Percentiles rank a stretch among this genome's conserved stretches.
phyloP scores from a whole-genome alignment of 2,888 invertebrate genomes.

The Ctena decussata region DNA sequence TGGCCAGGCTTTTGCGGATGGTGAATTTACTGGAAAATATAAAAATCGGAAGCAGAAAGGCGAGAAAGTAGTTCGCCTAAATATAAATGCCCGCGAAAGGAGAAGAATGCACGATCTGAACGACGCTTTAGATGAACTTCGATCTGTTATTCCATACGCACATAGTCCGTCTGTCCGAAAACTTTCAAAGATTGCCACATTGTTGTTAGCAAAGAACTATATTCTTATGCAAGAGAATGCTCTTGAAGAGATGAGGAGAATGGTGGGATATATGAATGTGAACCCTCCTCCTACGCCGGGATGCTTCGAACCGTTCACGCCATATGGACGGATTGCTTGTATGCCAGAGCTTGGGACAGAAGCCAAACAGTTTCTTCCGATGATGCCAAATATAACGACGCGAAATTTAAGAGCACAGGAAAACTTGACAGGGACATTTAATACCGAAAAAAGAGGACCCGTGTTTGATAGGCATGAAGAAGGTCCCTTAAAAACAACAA shows the following conservation, averaged over 20 bases:
- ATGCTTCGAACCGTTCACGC: conserved; percentile 71
- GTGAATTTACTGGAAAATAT: conserved; percentile 47
- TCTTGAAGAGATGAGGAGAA: conserved; percentile 85
- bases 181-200: conserved; percentile 86
- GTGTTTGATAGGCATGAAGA: neutral
- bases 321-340: conserved; percentile 68
- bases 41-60: conserved; percentile 55
- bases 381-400: neutral
- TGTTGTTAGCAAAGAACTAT: conserved; percentile 86
- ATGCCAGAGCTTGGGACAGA: conserved; percentile 53
- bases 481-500: neutral
- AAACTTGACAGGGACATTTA: neutral
- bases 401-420: neutral
- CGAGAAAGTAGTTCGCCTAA: conserved; percentile 79
- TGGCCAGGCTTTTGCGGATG: conserved; percentile 61
- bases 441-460: neutral
- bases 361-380: conserved; percentile 39
- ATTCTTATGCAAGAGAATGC: conserved; percentile 86
- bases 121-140: conserved; percentile 86
- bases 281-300: conserved; percentile 61
- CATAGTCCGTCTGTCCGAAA: conserved; percentile 86
- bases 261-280: conserved; percentile 86
- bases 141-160: conserved; percentile 87
- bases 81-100: conserved; percentile 87
- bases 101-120: conserved; percentile 88